Base-by-base conservation (phyloP, 1,140 invertebrate species). In the Zophobas morio region DNA sequence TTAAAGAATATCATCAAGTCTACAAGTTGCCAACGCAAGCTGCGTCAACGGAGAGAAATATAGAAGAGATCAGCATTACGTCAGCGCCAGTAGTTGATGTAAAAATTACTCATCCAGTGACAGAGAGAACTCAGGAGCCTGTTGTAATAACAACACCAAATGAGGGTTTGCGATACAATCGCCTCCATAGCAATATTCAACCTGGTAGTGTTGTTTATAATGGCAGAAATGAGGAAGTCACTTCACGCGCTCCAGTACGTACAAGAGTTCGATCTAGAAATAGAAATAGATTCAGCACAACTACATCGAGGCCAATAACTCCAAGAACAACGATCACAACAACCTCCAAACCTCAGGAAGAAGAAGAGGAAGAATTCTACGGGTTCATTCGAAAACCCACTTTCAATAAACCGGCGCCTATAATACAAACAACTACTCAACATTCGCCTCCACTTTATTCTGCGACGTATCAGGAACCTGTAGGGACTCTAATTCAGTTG, bases 221-320 rank as follows among this genome's bases (percentile, higher is more conserved):
- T n/a, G 74, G 77, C 6, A 74, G 71, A 1, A n/a, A 74, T 49
- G 49, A 56, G 0, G 60, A 78, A 54, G 51, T 51, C 54, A 53
- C 74, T 35, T 76, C 74, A 57, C 74, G 71, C 51, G 34, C 37
- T 2, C 74, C 71, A 71, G 78, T 73, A 74, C 71, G 81, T 54
- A 75, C 51, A 2, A 78, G 80, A 79, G 80, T 73, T 32, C 54
- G 78, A 34, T 81, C 80, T 78, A 85, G 81, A 87, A 82, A 81
- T 51, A 78, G 80, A 6, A 78, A 80, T 34, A 80, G 39, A 66
- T 46, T 66, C 20, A 33, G 37, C 32, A 42, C 76, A 32, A 81
- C 81, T 5, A 83, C 80, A 77, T 83, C 79, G 86, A 88, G 81
- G 83, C 81, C 88, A 33, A 78, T 79, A 39, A 83, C 80, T 36